Evolutionary conservation across 2,797 vertebrate genomes (phyloP).

Genomic region (Fundulus diaphanus): DNA sequence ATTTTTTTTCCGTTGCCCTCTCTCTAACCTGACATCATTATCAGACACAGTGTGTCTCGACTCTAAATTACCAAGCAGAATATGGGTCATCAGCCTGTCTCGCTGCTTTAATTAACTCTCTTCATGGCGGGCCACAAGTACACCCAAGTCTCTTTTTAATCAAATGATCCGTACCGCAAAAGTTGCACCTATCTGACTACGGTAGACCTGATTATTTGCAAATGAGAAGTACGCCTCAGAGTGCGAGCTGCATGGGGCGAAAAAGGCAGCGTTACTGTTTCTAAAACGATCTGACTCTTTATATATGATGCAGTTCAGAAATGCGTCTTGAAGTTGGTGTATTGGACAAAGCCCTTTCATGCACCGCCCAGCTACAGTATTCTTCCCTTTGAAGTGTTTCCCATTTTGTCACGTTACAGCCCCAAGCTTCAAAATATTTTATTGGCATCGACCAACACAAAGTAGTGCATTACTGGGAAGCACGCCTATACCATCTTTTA

Average conservation of each 20-base stretch:
- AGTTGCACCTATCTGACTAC: constrained; percentile 14
- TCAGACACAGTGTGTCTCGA: constrained; percentile 45
- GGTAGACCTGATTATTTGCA: constrained; percentile 9
- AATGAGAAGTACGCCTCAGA: neutral
- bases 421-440: neutral
- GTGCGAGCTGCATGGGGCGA: neutral
- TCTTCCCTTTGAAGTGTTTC: no score
- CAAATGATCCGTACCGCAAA: constrained; percentile 26
- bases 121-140: constrained; percentile 17
- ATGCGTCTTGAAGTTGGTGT: neutral
- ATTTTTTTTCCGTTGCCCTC: constrained; percentile 35
- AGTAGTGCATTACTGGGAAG: neutral
- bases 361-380: neutral
- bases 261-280: neutral
- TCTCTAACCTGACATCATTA: constrained; percentile 48
- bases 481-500: no score
- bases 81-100: constrained; percentile 40
- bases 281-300: neutral
- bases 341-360: neutral
- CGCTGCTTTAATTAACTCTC: constrained; percentile 48
- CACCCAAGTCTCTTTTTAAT: constrained; percentile 39
- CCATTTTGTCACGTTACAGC: neutral
- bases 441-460: neutral
- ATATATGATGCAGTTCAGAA: neutral
- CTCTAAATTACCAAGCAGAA: constrained; percentile 55